Evolutionary conservation across 2,113 vertebrate genomes (phyloP).

Genomic region (Todiramphus saurophagus): DNA sequence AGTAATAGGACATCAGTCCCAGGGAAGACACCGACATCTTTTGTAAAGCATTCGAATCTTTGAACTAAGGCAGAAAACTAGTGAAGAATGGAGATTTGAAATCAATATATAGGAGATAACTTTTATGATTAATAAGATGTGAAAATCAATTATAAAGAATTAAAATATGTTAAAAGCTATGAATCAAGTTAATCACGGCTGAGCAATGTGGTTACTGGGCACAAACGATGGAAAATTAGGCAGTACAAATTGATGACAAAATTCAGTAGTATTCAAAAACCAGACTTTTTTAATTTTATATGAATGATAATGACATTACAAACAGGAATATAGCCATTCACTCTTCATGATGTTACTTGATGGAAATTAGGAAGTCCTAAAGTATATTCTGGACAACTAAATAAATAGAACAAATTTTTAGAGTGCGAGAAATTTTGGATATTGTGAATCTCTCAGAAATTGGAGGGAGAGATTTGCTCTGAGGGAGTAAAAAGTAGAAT

Average conservation of each 20-base stretch:
- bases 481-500: neutral
- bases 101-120: neutral
- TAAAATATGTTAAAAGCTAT: constrained; percentile 7
- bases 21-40: neutral
- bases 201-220: neutral
- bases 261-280: neutral
- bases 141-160: constrained; percentile 26
- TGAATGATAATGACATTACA: neutral
- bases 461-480: neutral
- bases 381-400: neutral
- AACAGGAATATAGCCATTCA: neutral
- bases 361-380: neutral
- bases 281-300: neutral
- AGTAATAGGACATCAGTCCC: neutral
- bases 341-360: neutral
- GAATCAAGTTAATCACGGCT: neutral
- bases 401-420: neutral
- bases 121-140: neutral
- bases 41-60: neutral
- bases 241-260: neutral
- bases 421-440: neutral
- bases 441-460: neutral
- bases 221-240: constrained; percentile 4
- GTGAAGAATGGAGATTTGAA: neutral
- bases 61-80: neutral